phyloP scores from a whole-genome alignment of 2,113 vertebrate genomes.

The Phasianus colchicus region DNA sequence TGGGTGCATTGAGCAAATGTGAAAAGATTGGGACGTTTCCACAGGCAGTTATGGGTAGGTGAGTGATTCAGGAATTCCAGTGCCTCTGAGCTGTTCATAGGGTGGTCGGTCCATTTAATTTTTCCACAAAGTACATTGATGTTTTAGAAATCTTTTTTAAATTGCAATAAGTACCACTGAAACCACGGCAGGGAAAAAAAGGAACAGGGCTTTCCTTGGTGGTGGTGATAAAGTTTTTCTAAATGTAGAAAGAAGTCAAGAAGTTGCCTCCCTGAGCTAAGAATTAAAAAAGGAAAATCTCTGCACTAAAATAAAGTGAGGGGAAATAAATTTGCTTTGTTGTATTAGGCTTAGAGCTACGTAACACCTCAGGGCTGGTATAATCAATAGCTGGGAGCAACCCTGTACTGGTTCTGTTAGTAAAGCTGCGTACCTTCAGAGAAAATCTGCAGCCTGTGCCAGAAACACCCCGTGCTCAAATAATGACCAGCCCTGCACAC shows the following conservation, averaged over 20 bases:
- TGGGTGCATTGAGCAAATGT: neutral
- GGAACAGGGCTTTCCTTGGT: neutral
- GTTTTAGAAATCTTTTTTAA: neutral
- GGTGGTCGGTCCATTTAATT: neutral
- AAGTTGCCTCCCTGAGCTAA: too few species aligned
- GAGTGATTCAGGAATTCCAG: neutral
- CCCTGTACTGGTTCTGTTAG: neutral
- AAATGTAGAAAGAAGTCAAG: too few species aligned
- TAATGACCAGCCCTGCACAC: rapidly evolving
- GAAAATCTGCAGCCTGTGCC: neutral
- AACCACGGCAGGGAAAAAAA: neutral
- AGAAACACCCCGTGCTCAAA: neutral
- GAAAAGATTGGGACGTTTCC: neutral
- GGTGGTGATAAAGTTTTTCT: too few species aligned
- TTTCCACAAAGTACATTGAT: neutral
- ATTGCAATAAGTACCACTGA: neutral
- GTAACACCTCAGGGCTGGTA: neutral
- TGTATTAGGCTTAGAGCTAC: neutral
- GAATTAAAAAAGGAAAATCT: neutral
- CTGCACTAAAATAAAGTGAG: neutral
- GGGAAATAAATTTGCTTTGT: neutral
- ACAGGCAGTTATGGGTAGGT: neutral
- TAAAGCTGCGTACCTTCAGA: neutral
- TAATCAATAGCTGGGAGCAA: neutral
- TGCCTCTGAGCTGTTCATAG: neutral